These are phyloP conservation scores for Drosophila antonietae DNA, from an alignment of 2,888 invertebrate species.

Conservation along the genomic window DNA sequence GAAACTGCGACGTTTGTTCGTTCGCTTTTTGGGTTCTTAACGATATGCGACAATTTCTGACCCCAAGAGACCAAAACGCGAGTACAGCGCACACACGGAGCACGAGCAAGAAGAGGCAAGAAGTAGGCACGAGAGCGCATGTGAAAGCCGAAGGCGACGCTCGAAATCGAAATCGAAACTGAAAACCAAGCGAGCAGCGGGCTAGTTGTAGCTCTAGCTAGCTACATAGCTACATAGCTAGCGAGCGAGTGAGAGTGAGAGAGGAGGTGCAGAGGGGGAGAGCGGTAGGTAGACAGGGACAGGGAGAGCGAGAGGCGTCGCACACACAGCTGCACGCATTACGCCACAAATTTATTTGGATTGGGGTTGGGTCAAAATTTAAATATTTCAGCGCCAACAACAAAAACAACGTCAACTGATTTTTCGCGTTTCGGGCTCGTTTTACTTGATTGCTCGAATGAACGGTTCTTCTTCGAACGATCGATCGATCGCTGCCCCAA, in stretches of 20 bases:
- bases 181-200: neutral
- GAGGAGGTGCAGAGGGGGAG: too few relatives aligned
- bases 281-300: neutral
- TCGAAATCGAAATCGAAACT: conserved; percentile 27
- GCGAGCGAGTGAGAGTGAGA: neutral
- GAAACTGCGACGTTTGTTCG: conserved; percentile 39
- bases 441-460: conserved; percentile 68
- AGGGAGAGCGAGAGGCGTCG: conserved; percentile 14
- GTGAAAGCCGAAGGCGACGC: conserved; percentile 22
- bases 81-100: conserved; percentile 33
- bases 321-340: conserved; percentile 72
- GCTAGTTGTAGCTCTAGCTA: too few relatives aligned
- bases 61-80: conserved; percentile 69
- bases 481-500: conserved; percentile 20
- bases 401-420: conserved; percentile 63
- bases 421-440: conserved; percentile 70
- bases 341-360: conserved; percentile 76
- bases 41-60: conserved; percentile 72
- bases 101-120: conserved; percentile 8
- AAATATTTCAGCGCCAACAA: conserved; percentile 69
- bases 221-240: too few relatives aligned
- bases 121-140: conserved; percentile 10
- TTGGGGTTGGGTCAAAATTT: conserved; percentile 80
- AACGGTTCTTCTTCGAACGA: conserved; percentile 35
- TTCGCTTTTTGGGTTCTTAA: conserved; percentile 60